Percentiles rank a stretch among this genome's conserved stretches.
Evolutionary conservation across 2,888 invertebrate species (phyloP).

Genomic region (Tetramorium bicarinatum): DNA sequence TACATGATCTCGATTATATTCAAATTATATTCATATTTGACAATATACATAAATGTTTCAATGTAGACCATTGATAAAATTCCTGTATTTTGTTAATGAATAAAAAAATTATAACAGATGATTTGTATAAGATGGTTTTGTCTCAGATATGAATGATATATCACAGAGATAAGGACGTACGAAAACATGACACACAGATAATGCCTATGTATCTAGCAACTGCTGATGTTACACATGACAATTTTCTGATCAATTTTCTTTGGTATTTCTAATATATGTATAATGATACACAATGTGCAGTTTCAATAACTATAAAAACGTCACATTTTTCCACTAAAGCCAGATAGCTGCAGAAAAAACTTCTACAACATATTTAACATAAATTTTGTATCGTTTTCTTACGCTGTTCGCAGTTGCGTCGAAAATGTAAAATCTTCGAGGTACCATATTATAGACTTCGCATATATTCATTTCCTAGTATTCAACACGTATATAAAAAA

Average conservation of each 20-base stretch:
- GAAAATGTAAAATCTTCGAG: conserved; percentile 85
- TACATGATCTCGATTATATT: conserved; percentile 16
- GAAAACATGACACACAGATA: conserved; percentile 5
- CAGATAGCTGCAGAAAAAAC: conserved; percentile 35
- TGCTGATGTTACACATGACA: conserved; percentile 18
- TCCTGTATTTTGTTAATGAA: conserved; percentile 1
- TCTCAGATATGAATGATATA: not conserved
- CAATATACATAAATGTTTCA: conserved; percentile 24
- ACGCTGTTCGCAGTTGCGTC: conserved; percentile 81
- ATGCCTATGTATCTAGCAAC: conserved; percentile 32
- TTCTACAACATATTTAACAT: conserved; percentile 63
- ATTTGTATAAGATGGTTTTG: conserved; percentile 7
- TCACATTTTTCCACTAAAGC: conserved; percentile 49
- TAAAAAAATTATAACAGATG: conserved; percentile 20
- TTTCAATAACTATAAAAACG: conserved; percentile 38
- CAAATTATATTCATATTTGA: conserved; percentile 9
- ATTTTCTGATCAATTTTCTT: conserved; percentile 15
- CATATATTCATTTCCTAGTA: conserved; percentile 82
- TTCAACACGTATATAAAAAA: conserved; percentile 69
- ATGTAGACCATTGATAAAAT: not conserved
- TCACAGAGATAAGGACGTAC: conserved; percentile 29
- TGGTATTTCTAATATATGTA: conserved; percentile 19
- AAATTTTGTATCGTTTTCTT: conserved; percentile 75
- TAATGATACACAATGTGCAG: conserved; percentile 44
- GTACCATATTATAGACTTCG: conserved; percentile 83